Conservation (phyloP, 2,888 invertebrate species). For the Creontiades dilutus region DNA sequence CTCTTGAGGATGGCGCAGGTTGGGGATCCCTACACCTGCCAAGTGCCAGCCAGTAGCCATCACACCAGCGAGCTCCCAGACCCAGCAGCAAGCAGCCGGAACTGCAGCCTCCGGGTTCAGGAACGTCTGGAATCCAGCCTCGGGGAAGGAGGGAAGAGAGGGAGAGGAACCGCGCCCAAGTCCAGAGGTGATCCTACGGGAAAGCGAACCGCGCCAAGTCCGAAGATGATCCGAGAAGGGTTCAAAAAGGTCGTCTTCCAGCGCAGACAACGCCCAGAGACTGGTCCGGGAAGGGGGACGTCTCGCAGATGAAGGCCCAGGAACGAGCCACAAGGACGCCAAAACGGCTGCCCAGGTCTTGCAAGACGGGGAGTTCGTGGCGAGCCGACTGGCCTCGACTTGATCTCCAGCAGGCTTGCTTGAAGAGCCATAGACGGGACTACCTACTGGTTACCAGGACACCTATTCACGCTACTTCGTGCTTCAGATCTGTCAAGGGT, state of each 20-base stretch:
- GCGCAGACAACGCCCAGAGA: neutral
- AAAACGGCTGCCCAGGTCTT: neutral
- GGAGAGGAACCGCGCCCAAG: neutral
- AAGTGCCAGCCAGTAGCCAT: slow-evolving; percentile 41
- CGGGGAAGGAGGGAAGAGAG: neutral
- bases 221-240: neutral
- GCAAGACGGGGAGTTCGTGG: neutral
- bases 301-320: slow-evolving; percentile 6
- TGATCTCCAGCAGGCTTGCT: neutral
- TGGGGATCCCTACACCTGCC: slow-evolving; percentile 26
- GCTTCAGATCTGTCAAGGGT: neutral
- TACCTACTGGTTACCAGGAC: neutral
- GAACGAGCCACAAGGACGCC: neutral
- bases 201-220: neutral
- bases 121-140: slow-evolving; percentile 16
- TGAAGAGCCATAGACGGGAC: slow-evolving; percentile 15
- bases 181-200: neutral
- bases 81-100: slow-evolving; percentile 41
- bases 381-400: neutral
- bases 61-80: neutral
- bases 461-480: neutral
- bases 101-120: slow-evolving; percentile 48
- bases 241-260: neutral
- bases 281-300: neutral
- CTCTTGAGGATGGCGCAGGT: slow-evolving; percentile 29